Evolutionary conservation across 1,140 invertebrate species (phyloP).

Genomic region (Hesperophylax magnus): DNA sequence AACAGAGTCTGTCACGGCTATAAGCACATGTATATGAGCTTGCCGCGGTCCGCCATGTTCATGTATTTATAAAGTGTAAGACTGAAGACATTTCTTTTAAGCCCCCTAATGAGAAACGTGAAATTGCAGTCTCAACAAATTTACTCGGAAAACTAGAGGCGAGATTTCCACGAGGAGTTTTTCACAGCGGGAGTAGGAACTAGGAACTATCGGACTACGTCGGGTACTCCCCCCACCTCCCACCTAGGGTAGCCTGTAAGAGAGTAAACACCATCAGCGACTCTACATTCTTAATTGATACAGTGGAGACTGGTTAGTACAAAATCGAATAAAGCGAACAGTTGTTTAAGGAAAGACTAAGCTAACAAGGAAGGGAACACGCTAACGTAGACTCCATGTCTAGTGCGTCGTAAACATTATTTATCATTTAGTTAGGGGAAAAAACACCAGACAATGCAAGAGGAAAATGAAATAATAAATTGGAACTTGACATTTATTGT

Average conservation of each 20-base stretch:
- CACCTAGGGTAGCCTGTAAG: neutral
- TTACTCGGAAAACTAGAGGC: conserved; percentile 13
- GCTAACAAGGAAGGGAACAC: too few relatives aligned
- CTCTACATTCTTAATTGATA: neutral
- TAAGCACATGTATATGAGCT: neutral
- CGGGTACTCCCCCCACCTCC: too few relatives aligned
- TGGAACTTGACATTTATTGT: too few relatives aligned
- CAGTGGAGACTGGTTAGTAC: neutral
- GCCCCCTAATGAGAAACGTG: conserved; percentile 25
- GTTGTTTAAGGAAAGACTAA: neutral
- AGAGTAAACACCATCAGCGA: neutral
- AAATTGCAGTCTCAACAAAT: conserved; percentile 26
- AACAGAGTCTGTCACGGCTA: neutral
- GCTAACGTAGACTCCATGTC: too few relatives aligned
- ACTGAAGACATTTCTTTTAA: neutral
- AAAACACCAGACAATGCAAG: too few relatives aligned
- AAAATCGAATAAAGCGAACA: neutral
- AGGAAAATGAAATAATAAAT: too few relatives aligned
- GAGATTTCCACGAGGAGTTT: neutral
- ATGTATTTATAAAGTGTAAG: neutral
- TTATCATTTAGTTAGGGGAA: too few relatives aligned
- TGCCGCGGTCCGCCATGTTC: neutral
- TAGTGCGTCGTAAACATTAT: too few relatives aligned
- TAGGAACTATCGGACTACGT: too few relatives aligned
- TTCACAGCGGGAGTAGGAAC: neutral